Conservation (phyloP, 2,113 vertebrate species). For the Deroptyus accipitrinus region DNA sequence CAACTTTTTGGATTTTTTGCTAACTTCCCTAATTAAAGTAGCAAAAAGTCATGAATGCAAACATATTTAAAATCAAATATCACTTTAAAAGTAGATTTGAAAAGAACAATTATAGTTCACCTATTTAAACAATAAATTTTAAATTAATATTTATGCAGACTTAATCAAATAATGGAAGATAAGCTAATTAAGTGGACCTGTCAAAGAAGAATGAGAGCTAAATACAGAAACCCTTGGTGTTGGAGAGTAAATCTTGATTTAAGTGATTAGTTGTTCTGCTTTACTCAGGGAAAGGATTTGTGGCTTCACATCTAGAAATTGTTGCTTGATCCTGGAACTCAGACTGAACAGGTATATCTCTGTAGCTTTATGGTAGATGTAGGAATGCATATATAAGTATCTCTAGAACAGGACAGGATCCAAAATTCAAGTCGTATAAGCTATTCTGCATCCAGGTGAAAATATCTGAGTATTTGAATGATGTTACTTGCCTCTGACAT, state of each 20-base stretch:
- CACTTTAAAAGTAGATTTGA: background rate
- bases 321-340: background rate
- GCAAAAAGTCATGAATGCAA: background rate
- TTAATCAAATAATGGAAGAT: conserved; percentile 1
- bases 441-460: background rate
- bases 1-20: background rate
- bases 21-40: background rate
- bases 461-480: background rate
- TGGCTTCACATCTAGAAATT: background rate
- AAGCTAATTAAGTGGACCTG: conserved; percentile 21
- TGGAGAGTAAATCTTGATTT: background rate
- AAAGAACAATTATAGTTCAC: background rate
- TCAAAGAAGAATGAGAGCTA: background rate
- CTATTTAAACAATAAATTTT: conserved; percentile 5
- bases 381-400: background rate
- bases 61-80: background rate
- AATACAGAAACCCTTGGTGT: background rate
- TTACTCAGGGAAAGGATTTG: background rate
- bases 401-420: background rate
- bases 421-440: background rate
- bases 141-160: conserved; percentile 1
- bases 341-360: background rate
- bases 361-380: background rate
- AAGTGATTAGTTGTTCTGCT: background rate
- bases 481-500: background rate